Conservation (phyloP, 2,888 invertebrate species). For the Andrena hattorfiana region DNA sequence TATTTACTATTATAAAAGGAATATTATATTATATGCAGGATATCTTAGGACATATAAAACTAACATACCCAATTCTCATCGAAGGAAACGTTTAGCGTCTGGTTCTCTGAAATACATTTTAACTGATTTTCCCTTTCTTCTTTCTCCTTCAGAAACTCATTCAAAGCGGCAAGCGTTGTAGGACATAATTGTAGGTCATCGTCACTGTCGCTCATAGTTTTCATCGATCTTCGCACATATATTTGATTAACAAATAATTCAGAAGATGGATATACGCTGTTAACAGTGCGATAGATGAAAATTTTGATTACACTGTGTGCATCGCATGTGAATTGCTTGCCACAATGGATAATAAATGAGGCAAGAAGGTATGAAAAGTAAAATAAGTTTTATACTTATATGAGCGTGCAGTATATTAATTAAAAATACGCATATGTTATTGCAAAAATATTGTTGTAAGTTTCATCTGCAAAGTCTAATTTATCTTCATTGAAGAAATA, state of each 20-base stretch:
- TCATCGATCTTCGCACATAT: not conserved
- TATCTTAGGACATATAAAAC: not conserved
- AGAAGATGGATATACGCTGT: not conserved
- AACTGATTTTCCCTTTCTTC: constrained; percentile 87
- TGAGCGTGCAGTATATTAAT: not conserved
- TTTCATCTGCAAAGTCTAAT: no score
- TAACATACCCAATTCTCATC: constrained; percentile 93
- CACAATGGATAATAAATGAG: no score
- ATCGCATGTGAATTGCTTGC: not conserved
- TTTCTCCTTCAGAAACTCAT: constrained; percentile 92
- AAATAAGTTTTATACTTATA: no score
- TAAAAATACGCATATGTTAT: not conserved
- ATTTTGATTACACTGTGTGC: not conserved
- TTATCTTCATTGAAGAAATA: no score
- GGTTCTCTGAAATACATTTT: constrained; percentile 77
- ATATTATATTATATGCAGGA: constrained; percentile 13
- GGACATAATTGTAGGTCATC: constrained; percentile 88
- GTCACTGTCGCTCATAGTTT: constrained; percentile 75
- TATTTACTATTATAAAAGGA: constrained; percentile 3
- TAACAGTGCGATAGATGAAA: no score
- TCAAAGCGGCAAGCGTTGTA: constrained; percentile 90
- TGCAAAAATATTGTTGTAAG: no score
- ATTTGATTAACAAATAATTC: constrained; percentile 19
- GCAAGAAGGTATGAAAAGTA: no score
- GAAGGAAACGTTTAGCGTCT: constrained; percentile 86